Evolutionary conservation across 2,797 vertebrate genomes (phyloP).

Genomic region (Melopsittacus undulatus): DNA sequence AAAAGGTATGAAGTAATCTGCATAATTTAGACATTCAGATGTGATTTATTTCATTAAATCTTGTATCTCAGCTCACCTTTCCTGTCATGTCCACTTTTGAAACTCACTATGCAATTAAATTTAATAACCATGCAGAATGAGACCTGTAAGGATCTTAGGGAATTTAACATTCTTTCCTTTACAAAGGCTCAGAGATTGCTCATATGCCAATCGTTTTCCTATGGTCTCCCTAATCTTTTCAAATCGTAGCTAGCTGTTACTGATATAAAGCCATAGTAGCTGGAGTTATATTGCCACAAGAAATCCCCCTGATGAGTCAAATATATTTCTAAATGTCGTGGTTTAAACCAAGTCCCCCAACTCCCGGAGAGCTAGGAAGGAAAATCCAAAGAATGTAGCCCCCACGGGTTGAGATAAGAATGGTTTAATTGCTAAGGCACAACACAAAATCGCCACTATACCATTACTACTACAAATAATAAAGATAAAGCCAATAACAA

Average conservation of each 20-base stretch:
- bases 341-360: too few relatives aligned
- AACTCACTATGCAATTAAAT: background rate
- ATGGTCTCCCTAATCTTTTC: background rate
- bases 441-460: too few relatives aligned
- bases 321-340: background rate
- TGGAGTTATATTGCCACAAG: background rate
- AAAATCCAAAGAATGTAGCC: too few relatives aligned
- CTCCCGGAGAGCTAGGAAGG: too few relatives aligned
- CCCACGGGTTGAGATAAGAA: too few relatives aligned
- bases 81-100: constrained; percentile 14
- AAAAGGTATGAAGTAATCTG: background rate
- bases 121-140: constrained; percentile 14
- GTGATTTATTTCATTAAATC: constrained; percentile 26
- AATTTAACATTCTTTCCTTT: background rate
- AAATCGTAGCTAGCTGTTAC: background rate
- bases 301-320: background rate
- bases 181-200: background rate
- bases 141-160: background rate
- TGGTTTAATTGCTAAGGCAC: too few relatives aligned
- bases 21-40: background rate
- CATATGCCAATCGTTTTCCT: background rate
- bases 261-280: background rate
- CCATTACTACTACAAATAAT: too few relatives aligned
- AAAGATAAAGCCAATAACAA: too few relatives aligned
- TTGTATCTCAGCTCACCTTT: background rate